Conservation (phyloP, 2,888 invertebrate species). For the Drosophila gaucha region DNA sequence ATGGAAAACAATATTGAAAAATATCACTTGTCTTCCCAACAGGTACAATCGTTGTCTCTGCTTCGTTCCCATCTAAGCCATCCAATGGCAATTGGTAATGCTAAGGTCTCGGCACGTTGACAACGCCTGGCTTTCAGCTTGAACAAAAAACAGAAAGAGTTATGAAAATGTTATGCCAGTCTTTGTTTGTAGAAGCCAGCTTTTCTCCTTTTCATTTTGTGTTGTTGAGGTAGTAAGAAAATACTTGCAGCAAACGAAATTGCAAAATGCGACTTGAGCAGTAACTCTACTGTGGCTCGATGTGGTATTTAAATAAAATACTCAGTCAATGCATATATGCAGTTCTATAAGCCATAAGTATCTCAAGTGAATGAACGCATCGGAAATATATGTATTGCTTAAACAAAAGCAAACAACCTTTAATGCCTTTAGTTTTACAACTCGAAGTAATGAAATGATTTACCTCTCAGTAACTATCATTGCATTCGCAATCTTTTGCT, state of each 20-base stretch:
- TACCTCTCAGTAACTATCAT: background rate
- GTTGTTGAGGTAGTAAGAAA: background rate
- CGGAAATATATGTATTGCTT: background rate
- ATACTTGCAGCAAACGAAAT: background rate
- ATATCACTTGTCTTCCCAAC: conserved; percentile 25
- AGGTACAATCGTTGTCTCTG: conserved; percentile 17
- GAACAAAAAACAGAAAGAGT: background rate
- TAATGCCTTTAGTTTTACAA: too few species aligned
- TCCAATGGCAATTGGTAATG: background rate
- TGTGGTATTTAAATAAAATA: background rate
- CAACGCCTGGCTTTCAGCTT: background rate
- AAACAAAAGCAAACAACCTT: too few species aligned
- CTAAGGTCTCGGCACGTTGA: background rate
- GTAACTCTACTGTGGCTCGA: background rate
- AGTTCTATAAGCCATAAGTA: background rate
- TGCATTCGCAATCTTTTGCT: background rate
- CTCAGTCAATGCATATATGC: background rate
- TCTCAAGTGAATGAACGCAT: background rate
- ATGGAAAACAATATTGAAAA: conserved; percentile 64
- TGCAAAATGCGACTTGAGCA: background rate
- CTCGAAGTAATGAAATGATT: too few species aligned
- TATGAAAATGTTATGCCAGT: background rate
- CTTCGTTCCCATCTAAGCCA: background rate
- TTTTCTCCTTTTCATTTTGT: background rate
- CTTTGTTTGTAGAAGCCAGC: background rate